Conservation (phyloP, 2,888 invertebrate species). For the Nomada lathburiana region DNA sequence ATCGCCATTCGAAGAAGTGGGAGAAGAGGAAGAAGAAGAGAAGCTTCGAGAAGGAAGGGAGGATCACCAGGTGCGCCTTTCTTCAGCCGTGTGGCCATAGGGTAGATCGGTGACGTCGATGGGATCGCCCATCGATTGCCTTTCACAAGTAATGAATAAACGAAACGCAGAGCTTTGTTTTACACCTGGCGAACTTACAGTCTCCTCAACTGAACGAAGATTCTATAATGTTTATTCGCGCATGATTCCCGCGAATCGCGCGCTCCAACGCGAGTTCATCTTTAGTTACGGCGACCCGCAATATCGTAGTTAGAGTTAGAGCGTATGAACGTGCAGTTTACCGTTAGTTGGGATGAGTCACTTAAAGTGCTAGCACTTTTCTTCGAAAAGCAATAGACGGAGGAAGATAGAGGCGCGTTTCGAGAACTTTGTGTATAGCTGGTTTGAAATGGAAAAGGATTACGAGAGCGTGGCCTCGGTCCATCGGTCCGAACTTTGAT, state of each 20-base stretch:
- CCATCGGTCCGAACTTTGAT: too few species aligned
- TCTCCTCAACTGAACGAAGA: neutral
- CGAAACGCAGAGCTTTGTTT: too few species aligned
- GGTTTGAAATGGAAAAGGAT: neutral
- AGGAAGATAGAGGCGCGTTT: neutral
- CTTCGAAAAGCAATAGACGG: neutral
- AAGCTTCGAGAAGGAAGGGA: conserved; percentile 8
- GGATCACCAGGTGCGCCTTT: conserved; percentile 35
- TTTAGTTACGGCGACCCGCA: conserved; percentile 10
- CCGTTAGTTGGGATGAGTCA: conserved; percentile 25
- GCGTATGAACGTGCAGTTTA: conserved; percentile 15
- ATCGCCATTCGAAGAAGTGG: neutral
- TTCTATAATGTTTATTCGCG: neutral
- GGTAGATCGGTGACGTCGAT: conserved; percentile 7
- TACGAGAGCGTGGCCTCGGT: too few species aligned
- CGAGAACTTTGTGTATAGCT: neutral
- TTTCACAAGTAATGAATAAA: too few species aligned
- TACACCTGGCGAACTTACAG: too few species aligned
- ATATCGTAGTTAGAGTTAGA: conserved; percentile 4
- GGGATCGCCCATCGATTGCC: neutral
- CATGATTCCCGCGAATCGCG: neutral
- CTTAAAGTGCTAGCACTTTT: conserved; percentile 10
- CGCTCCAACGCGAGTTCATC: conserved; percentile 15
- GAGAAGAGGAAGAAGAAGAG: neutral
- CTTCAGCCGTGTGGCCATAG: neutral